Base-by-base conservation (phyloP, 2,888 invertebrate species). In the Ophion ventricosus region DNA sequence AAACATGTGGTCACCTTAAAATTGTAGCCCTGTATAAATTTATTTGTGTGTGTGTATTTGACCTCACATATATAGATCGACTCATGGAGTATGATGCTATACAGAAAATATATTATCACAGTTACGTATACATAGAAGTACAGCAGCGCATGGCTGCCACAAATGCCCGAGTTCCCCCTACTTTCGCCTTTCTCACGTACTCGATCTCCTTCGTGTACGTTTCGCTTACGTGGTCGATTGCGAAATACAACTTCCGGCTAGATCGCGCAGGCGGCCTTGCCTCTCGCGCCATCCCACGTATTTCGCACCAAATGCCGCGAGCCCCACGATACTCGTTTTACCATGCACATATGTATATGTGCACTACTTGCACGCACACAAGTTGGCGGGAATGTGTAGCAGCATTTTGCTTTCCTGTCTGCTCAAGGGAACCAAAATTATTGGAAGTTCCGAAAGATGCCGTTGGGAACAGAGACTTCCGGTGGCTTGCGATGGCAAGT, bases 221-320 rank as follows among this genome's bases (percentile, higher is more conserved):
- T 88, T 87, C 87, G 89, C 87, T 89, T 89, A 89, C 88, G 88
- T 86, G 89, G 78, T 87, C 89, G 89, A 90, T 87, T 89, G 90
- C 87, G 87, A 88, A 88, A 87, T 87, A 84, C 88, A 89, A 89
- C 89, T 90, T 90, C 90, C 90, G 88, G 80, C 76, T 66, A 40
- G 78, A 56, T 70, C 74, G 56, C 74, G 56, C 43, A 80, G 78
- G 43, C 82, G 82, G 75, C 84, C 82, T 84, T 84, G 79, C 66
- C 63, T 63, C 79, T 54, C 78, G 78, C 43, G 59, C 67, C 61
- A 70, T 78, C 56, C 73, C 43, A 43, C 59, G 63, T 78, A 49
- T 78, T 72, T 70, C 66, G 23, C 63, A 70, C 70, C 11, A 26
- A 56, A 78, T 43, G 20, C 23, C 59, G 78, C 40, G 49, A 61